Percentiles rank a stretch among this genome's conserved stretches.
phyloP scores from a whole-genome alignment of 2,888 invertebrate genomes.

The Lasioglossum oenotherae region DNA sequence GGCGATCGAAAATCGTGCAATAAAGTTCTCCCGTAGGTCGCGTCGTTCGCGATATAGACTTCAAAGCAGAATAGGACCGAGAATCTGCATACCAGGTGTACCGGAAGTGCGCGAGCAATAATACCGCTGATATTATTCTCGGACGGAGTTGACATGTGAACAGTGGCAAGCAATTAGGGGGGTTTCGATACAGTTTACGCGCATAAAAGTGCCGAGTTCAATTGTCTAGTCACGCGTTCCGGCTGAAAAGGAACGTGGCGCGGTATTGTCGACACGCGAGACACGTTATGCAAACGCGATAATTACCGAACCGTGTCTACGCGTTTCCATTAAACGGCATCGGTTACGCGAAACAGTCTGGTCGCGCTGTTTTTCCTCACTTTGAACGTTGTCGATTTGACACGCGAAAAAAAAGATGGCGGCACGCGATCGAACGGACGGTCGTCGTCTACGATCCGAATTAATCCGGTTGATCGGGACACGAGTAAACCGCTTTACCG shows the following conservation, averaged over 20 bases:
- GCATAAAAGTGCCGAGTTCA: not conserved
- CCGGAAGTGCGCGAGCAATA: not conserved
- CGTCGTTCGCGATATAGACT: not conserved
- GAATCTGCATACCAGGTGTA: constrained; percentile 2
- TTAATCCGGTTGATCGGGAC: constrained; percentile 24
- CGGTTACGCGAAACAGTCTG: constrained; percentile 22
- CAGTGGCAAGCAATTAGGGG: not conserved
- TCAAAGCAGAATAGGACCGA: not conserved
- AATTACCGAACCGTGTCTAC: constrained; percentile 33
- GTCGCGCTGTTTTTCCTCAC: not conserved
- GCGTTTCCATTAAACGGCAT: constrained; percentile 47
- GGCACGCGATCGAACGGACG: constrained; percentile 38
- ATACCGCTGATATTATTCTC: not conserved
- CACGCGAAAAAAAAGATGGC: constrained; percentile 37
- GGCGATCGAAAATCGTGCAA: no score
- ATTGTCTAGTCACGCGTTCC: not conserved
- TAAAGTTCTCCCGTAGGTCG: not conserved
- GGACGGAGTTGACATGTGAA: not conserved
- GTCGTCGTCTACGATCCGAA: not conserved
- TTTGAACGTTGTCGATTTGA: constrained; percentile 1
- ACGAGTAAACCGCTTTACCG: not conserved
- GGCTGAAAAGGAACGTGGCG: not conserved
- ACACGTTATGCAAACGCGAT: constrained; percentile 35
- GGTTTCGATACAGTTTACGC: not conserved
- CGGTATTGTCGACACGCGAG: constrained; percentile 33